Evolutionary conservation across 2,888 invertebrate species (phyloP), one percentile per base, ranked within the genome.

Genomic region (Caenorhabditis sinica): DNA sequence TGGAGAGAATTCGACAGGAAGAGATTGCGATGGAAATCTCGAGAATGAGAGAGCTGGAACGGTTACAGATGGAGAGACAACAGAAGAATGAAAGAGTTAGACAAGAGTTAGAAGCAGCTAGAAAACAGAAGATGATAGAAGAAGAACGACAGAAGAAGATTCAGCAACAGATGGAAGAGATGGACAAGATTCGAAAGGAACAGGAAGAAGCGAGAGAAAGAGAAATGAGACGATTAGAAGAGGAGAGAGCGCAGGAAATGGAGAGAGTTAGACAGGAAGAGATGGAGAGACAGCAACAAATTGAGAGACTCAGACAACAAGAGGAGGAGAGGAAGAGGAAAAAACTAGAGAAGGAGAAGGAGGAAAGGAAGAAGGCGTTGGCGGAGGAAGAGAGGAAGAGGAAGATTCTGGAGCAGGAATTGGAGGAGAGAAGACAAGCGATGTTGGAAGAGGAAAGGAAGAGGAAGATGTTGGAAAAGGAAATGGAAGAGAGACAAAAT

Each of bases 201-300:
- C 79, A 75, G 61, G 77, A 80, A 49, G 66, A 69, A 33, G 71
- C 66, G 53, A 63, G 80, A 45, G 63, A 81, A 49, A 20, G 33
- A 49, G 80, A 83, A 33, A 51, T 80, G 82, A 60, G 71, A 66
- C 43, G 63, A 53, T 81, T 74, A 30, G 80, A 82, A 30, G 86
- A 81, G 36, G 86, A 87, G 77, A 81, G 82, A 74, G 71, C 40
- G 49, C 45, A 63, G 43, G 60, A 76, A 53, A 74, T 76, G 71
- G 72, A 71, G 80, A 76, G 66, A 76, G 75, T 75, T 43, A 72
- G 72, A 76, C 33, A 71, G 33, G 72, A 75, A 33, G 82, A 82
- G 72, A 25, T n/a, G 40, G 58, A 72, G 76, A 66, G 74, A 76
- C 76, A 72, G 58, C 56, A 40, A 30, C 71, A 76, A 72, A 53